phyloP scores from a whole-genome alignment of 2,888 invertebrate species.

The Rhyacophila evoluta region DNA sequence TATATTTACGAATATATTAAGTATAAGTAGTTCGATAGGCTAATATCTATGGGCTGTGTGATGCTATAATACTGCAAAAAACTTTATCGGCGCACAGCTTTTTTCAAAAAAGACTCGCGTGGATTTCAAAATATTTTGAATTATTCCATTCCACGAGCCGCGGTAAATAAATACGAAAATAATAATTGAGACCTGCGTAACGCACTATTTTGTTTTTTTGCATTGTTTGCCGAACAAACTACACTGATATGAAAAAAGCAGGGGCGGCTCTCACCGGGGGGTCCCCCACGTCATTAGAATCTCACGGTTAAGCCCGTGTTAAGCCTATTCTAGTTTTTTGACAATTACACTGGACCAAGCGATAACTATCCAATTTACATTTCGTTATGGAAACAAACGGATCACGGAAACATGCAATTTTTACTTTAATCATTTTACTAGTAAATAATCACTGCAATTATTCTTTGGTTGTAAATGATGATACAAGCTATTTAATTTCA shows the following conservation, averaged over 20 bases:
- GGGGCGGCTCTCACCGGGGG: constrained; percentile 26
- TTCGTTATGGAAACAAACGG: constrained; percentile 40
- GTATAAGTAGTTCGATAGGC: no score
- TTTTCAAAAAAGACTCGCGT: not conserved
- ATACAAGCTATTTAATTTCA: no score
- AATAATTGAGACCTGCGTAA: constrained; percentile 28
- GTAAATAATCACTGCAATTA: no score
- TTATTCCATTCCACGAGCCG: constrained; percentile 46
- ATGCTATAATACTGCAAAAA: no score
- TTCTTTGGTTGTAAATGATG: no score
- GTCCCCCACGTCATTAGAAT: constrained; percentile 48
- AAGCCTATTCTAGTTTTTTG: constrained; percentile 39
- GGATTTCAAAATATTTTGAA: constrained; percentile 52
- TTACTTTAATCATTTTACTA: not conserved
- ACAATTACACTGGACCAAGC: constrained; percentile 35
- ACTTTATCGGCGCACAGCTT: constrained; percentile 25
- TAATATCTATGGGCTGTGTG: no score
- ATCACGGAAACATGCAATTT: constrained; percentile 26
- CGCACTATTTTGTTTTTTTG: constrained; percentile 35
- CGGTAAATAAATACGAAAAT: constrained; percentile 49
- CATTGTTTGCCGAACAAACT: constrained; percentile 29
- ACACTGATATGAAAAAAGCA: constrained; percentile 5
- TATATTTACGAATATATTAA: no score
- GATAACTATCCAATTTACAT: constrained; percentile 43
- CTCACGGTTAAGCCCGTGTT: constrained; percentile 38